Base-by-base conservation (phyloP, 2,888 invertebrate genomes). In the Orthosia cruda region DNA sequence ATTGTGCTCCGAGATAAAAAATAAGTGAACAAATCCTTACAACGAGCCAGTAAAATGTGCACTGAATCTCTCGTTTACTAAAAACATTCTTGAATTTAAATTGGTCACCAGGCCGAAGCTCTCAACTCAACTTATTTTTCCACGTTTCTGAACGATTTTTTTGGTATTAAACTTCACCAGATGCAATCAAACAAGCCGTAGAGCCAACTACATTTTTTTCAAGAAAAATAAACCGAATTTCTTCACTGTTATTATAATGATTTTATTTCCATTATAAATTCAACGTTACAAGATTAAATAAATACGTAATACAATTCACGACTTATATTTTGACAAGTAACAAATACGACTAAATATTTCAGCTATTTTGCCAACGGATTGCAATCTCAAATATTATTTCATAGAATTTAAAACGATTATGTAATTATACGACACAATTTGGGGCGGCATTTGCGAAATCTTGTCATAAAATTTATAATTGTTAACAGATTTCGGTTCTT, bases 41-140 rank as follows among this genome's bases (percentile, higher is more conserved):
- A 58, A 65, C 63, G 63, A 49, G 52, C 65, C 70, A 71, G 72
- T 71, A 81, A 87, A 87, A 87, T 86, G 78, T 81, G 73, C 83
- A 82, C 66, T 73, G 72, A 83, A 74, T 83, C 76, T 75, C 68
- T 49, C 62, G 68, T 74, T 80, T 73, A 84, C 63, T 55, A 62
- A 68, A 81, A 83, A 83, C 76, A 84, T 86, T 86, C 83, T 87
- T 86, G 87, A 88, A 89, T 90, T 87, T 84, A 89, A 90, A 89
- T 87, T 88, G 88, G 85, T 89, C 81, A 86, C 84, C 80, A 81
- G 71, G 81, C 82, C 73, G 72, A 75, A 75, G 76, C 80, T 85
- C 77, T 76, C 72, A 87, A 85, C 82, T 76, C 72, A 87, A 85
- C 82, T 83, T 85, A 88, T 86, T 89, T 89, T 89, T 88, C 86